Conservation (phyloP, 2,113 vertebrate genomes). For the Ammodramus savannarum region DNA sequence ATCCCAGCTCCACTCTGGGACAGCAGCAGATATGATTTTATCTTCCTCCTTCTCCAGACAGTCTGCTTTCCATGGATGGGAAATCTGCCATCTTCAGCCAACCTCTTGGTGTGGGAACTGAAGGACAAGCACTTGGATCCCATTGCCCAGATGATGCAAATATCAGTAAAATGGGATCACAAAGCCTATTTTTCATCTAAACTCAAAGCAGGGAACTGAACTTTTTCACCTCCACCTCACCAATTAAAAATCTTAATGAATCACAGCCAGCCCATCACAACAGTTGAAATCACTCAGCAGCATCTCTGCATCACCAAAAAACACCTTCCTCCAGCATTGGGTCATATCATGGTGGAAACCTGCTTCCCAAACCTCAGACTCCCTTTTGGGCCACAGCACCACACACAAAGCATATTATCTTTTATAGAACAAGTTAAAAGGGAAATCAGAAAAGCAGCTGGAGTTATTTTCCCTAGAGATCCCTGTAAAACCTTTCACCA, state of each 20-base stretch:
- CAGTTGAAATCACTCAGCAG: not conserved
- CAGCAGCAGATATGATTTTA: not conserved
- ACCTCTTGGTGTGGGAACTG: not conserved
- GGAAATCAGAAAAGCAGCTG: not conserved
- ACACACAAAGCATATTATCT: not conserved
- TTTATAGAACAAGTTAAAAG: not conserved
- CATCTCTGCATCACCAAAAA: not conserved
- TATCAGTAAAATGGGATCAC: not conserved
- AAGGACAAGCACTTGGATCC: not conserved
- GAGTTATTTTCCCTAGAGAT: not conserved
- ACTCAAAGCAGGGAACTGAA: not conserved
- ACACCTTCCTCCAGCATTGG: not conserved
- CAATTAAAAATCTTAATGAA: not conserved
- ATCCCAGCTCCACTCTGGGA: not conserved
- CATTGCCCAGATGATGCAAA: not conserved
- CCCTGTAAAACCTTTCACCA: not conserved
- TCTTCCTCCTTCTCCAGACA: not conserved
- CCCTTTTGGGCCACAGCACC: not conserved
- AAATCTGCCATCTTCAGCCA: not conserved
- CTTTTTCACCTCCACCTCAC: not conserved
- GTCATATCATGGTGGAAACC: not conserved
- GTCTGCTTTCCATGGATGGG: not conserved
- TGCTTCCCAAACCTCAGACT: not conserved
- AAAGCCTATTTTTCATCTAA: not conserved
- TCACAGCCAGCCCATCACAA: not conserved